Conservation (phyloP, 2,888 invertebrate genomes). For the Tetrapedia diversipes region DNA sequence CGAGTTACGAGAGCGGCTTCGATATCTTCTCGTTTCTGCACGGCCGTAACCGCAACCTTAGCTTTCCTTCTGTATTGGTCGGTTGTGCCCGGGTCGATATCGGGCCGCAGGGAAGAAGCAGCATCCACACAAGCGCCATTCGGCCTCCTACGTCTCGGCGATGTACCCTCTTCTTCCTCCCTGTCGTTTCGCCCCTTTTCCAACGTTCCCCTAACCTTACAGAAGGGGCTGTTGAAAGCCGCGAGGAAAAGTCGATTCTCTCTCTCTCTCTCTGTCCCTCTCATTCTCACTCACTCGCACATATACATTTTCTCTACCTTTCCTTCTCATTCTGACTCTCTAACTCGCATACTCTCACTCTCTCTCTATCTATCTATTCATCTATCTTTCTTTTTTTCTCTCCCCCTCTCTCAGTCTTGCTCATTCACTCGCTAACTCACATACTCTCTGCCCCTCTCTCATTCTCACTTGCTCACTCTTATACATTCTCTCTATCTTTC, state of each 20-base stretch:
- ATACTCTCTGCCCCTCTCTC: neutral
- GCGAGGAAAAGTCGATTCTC: constrained; percentile 35
- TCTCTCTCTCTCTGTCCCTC: neutral
- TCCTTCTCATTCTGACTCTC: neutral
- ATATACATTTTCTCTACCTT: neutral
- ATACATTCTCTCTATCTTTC: neutral
- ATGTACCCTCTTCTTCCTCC: constrained; percentile 28
- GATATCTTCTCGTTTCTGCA: constrained; percentile 40
- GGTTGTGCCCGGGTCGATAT: constrained; percentile 74
- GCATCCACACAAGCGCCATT: constrained; percentile 69
- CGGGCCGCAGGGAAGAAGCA: constrained; percentile 66
- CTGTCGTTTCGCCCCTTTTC: constrained; percentile 20
- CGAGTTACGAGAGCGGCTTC: constrained; percentile 39
- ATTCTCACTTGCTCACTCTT: neutral
- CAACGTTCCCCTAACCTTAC: constrained; percentile 28
- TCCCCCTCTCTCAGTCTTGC: neutral
- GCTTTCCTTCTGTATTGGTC: constrained; percentile 72
- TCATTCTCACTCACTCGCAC: neutral
- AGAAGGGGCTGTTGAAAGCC: constrained; percentile 33
- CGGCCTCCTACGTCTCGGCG: constrained; percentile 57
- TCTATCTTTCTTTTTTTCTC: neutral
- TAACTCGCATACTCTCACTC: neutral
- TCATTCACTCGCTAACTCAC: no score
- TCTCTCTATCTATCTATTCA: no score
- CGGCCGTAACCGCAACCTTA: constrained; percentile 72